Base-by-base conservation (phyloP, 2,888 invertebrate genomes). In the Pogonocherus hispidulus region DNA sequence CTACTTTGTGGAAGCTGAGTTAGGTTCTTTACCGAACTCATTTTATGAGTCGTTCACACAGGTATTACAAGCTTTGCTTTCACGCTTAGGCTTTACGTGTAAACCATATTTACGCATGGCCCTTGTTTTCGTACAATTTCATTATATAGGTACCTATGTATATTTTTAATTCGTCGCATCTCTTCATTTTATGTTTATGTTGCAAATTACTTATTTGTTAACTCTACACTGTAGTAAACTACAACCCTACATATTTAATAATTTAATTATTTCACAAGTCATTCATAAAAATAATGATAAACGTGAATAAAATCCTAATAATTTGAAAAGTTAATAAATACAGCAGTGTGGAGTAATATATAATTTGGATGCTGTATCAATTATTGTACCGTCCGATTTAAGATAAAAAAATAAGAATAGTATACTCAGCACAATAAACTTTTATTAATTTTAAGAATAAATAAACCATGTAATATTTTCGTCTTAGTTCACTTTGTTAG, bases 1-100 rank as follows among this genome's bases (percentile, higher is more conserved):
- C 86, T 91, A 92, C 90, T 92, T 91, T 90, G 91, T 92, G 90
- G 92, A 93, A 84, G 93, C 92, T 81, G 93, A 93, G 88, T 90
- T 93, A 87, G 92, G 91, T 86, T 90, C 92, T 86, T 91, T 92
- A 73, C 85, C 85, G 70, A 84, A 82, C 78, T 85, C 85, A 66
- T 78, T 83, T 75, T 83, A 81, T 75, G 85, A 85, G 72, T 84
- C 84, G 44, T 84, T 81, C 73, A 83, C 79, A 72, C 85, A 85
- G 85, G 85, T 85, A 85, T 80, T 80, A 67, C 56, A 27, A 62
- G 59, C 47, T 66, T 49, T 66, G 59, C 47, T 67, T 49, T 63
- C 51, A 69, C 32, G 72, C 67, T 70, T 71, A 46, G 66, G 64
- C 62, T 68, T 67, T 54, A 49, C 62, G 32, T 69, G 57, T 65